phyloP scores from a whole-genome alignment of 92 coral and sea anemone genomes.

The Scolanthus callimorphus region DNA sequence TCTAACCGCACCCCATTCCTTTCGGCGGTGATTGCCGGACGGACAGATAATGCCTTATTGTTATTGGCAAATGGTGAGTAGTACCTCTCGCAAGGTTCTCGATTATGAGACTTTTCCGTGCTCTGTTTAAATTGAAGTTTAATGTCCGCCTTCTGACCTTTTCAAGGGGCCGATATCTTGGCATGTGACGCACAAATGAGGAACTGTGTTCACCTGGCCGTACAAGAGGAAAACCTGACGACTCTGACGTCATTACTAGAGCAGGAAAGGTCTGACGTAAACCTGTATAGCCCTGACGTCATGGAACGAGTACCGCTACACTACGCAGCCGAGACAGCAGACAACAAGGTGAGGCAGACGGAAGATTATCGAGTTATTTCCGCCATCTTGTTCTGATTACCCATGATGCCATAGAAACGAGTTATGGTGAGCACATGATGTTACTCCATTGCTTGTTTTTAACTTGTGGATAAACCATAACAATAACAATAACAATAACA shows the following conservation, averaged over 20 bases:
- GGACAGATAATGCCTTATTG: constrained; percentile 32
- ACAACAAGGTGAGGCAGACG: too few relatives aligned
- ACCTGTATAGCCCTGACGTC: constrained; percentile 49
- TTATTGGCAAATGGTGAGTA: constrained; percentile 34
- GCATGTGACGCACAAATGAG: constrained; percentile 55
- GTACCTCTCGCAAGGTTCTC: too few relatives aligned
- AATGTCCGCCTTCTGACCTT: constrained; percentile 10
- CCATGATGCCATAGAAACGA: too few relatives aligned
- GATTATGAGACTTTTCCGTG: too few relatives aligned
- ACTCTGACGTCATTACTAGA: constrained; percentile 59
- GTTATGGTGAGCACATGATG: too few relatives aligned
- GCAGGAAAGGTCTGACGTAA: constrained; percentile 18
- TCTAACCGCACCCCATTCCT: constrained; percentile 65
- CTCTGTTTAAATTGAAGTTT: too few relatives aligned
- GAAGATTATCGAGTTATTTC: too few relatives aligned
- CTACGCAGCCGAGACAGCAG: constrained; percentile 53
- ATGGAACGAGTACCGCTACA: constrained; percentile 68
- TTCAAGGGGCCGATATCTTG: constrained; percentile 45
- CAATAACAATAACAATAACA: too few relatives aligned
- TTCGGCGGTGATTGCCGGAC: constrained; percentile 46
- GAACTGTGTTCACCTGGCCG: constrained; percentile 78
- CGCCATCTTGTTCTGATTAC: too few relatives aligned
- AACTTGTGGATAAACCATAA: too few relatives aligned
- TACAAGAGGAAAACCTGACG: constrained; percentile 54
- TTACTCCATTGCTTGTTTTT: too few relatives aligned